Conservation (phyloP, 2,888 invertebrate species). For the Pristionchus mayeri region DNA sequence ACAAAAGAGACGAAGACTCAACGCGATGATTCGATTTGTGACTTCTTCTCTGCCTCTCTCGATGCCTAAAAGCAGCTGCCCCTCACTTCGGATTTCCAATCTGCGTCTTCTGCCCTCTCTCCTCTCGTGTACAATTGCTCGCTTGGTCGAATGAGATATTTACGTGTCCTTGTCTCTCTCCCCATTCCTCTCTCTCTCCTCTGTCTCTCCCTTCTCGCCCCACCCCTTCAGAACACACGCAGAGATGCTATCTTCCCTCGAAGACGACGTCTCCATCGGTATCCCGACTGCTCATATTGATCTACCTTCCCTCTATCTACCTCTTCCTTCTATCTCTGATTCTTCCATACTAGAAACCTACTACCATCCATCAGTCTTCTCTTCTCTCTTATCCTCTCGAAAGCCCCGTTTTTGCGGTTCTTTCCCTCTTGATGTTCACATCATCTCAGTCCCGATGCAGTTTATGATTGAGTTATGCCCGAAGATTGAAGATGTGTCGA, state of each 20-base stretch:
- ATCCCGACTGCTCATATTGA: conserved; percentile 20
- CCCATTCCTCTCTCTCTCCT: background rate
- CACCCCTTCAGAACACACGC: background rate
- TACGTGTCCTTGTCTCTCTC: background rate
- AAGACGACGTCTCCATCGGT: too few relatives aligned
- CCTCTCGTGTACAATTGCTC: background rate
- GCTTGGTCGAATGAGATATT: background rate
- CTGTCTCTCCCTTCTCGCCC: background rate
- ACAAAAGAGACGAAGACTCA: background rate
- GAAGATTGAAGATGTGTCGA: too few relatives aligned
- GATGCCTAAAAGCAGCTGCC: background rate
- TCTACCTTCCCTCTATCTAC: background rate
- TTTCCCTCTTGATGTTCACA: background rate
- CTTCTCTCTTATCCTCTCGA: background rate
- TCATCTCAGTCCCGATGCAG: background rate
- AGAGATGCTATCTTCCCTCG: background rate
- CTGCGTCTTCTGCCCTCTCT: background rate
- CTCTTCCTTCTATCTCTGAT: conserved; percentile 2
- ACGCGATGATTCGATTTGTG: conserved; percentile 35
- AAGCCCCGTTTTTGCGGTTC: background rate
- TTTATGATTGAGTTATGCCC: conserved; percentile 27
- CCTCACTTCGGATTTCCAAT: background rate
- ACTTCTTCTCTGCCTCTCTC: too few relatives aligned
- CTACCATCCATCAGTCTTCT: background rate
- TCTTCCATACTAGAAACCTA: background rate